These are phyloP conservation scores for Lytechinus pictus DNA, from an alignment of 35 echinoderm and acorn worm species.

Conservation along the genomic window DNA sequence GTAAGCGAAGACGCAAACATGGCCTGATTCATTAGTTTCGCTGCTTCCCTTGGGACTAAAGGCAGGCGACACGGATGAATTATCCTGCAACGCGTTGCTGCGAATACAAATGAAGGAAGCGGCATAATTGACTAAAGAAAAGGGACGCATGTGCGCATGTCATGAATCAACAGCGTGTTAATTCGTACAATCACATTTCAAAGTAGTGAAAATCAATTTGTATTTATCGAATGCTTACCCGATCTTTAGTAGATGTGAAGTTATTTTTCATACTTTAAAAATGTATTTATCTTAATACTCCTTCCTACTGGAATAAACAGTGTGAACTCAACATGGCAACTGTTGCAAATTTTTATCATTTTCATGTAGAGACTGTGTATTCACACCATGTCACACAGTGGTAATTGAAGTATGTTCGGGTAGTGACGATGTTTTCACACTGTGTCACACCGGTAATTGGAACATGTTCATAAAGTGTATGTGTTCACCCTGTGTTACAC, in stretches of 20 bases:
- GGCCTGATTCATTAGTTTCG: conserved; percentile 1
- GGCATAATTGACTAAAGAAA: neutral
- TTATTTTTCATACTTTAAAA: neutral
- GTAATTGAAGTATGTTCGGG: no score
- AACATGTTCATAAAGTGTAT: no score
- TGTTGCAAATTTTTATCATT: no score
- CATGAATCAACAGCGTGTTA: neutral
- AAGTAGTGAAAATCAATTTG: neutral
- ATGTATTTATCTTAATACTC: no score
- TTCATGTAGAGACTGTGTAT: no score
- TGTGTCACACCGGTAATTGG: no score
- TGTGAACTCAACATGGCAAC: no score
- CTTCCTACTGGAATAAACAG: no score
- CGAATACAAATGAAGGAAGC: conserved; percentile 1
- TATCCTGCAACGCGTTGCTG: neutral
- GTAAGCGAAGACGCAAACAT: neutral
- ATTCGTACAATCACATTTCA: neutral
- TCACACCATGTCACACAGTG: no score
- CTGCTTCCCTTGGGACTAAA: neutral
- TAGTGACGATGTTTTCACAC: no score
- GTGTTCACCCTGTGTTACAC: no score
- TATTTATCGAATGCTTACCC: neutral
- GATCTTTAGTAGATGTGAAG: neutral
- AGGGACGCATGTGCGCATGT: neutral
- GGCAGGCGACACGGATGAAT: neutral